Conservation (phyloP, 2,797 vertebrate genomes). For the Serranus cabrilla region DNA sequence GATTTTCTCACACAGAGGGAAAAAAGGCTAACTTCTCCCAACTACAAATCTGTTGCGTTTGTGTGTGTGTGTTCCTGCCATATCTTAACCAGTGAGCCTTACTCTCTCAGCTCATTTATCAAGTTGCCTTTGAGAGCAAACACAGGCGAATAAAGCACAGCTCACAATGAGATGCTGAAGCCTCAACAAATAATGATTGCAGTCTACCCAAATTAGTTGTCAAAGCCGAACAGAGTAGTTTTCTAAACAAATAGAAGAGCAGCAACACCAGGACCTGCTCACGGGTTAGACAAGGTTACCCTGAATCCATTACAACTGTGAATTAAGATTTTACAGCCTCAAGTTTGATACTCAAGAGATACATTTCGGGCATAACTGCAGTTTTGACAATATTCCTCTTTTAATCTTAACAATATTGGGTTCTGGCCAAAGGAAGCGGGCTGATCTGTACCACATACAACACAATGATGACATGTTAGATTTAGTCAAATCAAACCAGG, state of each 20-base stretch:
- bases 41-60: too few species aligned
- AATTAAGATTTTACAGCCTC: background rate
- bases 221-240: conserved; percentile 14
- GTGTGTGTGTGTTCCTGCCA: too few species aligned
- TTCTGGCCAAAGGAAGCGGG: background rate
- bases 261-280: background rate
- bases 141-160: background rate
- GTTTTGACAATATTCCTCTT: background rate
- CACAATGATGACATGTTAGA: conserved; percentile 35
- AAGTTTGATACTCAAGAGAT: too few species aligned
- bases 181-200: conserved; percentile 9
- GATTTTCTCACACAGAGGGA: too few species aligned
- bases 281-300: background rate
- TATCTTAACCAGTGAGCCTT: too few species aligned
- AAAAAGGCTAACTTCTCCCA: too few species aligned
- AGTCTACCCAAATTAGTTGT: background rate
- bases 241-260: background rate
- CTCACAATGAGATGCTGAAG: conserved; percentile 2
- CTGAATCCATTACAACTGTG: background rate
- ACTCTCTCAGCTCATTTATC: background rate
- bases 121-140: conserved; percentile 8
- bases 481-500: conserved; percentile 24
- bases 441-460: conserved; percentile 22
- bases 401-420: background rate
- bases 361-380: background rate